A percentile compares a stretch with the other conserved stretches of the same genome.
Conservation (phyloP, 2,113 vertebrate genomes). For the Sula dactylatra region DNA sequence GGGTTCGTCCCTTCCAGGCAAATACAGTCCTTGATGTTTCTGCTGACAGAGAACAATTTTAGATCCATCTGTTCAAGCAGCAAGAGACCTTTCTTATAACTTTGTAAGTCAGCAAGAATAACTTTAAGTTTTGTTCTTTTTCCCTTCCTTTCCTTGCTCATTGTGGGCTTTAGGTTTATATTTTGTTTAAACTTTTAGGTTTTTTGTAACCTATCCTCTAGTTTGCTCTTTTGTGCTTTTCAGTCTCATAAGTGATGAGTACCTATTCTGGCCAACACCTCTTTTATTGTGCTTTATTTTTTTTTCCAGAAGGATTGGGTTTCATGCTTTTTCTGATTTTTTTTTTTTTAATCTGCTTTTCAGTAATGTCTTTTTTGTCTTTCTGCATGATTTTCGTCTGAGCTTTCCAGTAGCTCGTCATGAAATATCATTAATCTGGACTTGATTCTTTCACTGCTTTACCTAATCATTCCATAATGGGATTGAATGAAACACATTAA, state of each 20-base stretch:
- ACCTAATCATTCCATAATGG: neutral
- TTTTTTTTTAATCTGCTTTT: neutral
- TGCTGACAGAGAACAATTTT: neutral
- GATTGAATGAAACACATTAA: neutral
- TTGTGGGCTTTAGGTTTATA: rapidly evolving
- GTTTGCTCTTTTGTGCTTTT: neutral
- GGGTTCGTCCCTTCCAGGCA: neutral
- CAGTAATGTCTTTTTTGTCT: neutral
- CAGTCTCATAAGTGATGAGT: neutral
- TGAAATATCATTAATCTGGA: neutral
- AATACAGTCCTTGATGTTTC: neutral
- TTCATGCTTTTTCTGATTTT: neutral
- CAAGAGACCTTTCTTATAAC: neutral
- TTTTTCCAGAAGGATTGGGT: neutral
- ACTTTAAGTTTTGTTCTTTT: neutral
- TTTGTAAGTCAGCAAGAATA: neutral
- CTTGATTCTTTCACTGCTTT: neutral
- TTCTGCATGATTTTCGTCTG: neutral
- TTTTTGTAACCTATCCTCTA: neutral
- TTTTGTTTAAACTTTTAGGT: neutral
- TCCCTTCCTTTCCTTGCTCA: neutral
- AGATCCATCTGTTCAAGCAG: neutral
- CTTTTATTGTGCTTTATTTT: neutral
- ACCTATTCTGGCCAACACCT: neutral
- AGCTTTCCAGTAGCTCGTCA: neutral